Base-by-base conservation (phyloP, 1,140 invertebrate species). In the Tyrophagus putrescentiae region DNA sequence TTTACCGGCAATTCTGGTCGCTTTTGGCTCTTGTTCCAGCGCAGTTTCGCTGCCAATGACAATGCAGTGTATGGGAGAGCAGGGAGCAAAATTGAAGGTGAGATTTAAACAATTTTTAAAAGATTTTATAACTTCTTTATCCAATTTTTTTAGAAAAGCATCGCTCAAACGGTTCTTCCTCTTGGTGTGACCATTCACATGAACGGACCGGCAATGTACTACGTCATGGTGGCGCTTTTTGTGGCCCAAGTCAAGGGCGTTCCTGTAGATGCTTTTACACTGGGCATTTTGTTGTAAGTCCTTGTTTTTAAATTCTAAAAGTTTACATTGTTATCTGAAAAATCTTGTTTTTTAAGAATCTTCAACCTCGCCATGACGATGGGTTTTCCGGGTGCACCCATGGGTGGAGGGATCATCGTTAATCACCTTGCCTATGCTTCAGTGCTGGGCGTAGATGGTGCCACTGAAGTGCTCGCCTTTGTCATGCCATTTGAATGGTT, bases 131-230 rank as follows among this genome's bases (percentile, higher is more conserved):
- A 23, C 7, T 54, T 28, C 18, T 21, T 0, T 54, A 41, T 28
- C 18, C 27, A 21, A 41, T 32, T 11, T 54, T 32, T 94, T 60
- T 89, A 96, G 75, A 78, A 82, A 27, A 79, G 89, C 44, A 87
- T 98, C 48, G 89, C 90, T 0, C 78, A 86, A 58, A 92, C 92
- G 72, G 85, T 92, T 16, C 75, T 94, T 4, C 88, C 89, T 0
- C 86, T 92, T 63, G 87, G 87, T n/a, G 87, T 85, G 69, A 91
- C 89, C 63, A 83, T 91, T 64, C 92, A 93, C 72, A 91, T 91
- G 83, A 87, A 95, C 69, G 92, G 91, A 13, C 93, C 90, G 0
- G 90, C 91, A 0, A 73, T 94, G 16, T 95, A 90, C 71, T 80
- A 94, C 9, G 79, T 86, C 0, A 79, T 89, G 0, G 84, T 88